Evolutionary conservation across 1,140 invertebrate species (phyloP).

Genomic region (Eriosoma lanigerum): DNA sequence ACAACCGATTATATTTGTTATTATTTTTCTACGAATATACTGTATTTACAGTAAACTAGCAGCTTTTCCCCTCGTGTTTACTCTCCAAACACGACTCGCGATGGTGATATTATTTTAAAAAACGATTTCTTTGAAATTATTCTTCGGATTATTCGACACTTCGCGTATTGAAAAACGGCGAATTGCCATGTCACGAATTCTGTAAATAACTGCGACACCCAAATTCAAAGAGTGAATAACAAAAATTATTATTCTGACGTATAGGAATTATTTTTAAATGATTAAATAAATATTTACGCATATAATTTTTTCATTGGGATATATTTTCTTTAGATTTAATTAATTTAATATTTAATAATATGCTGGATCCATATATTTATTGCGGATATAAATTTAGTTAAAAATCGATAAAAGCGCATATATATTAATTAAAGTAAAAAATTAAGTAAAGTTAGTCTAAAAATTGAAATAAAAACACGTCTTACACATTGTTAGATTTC

Average conservation of each 20-base stretch:
- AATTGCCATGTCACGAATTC: not conserved
- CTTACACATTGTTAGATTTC: too few species aligned
- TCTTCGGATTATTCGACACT: not conserved
- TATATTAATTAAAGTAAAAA: too few species aligned
- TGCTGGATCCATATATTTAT: too few species aligned
- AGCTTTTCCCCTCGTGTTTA: not conserved
- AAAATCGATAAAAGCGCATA: too few species aligned
- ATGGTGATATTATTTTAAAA: conserved; percentile 16
- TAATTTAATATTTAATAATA: too few species aligned
- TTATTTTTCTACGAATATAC: too few species aligned
- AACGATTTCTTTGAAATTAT: not conserved
- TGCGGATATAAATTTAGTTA: too few species aligned
- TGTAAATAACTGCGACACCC: not conserved
- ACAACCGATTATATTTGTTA: too few species aligned
- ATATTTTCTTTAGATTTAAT: too few species aligned
- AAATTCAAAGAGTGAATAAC: conserved; percentile 2
- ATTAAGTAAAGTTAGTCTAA: too few species aligned
- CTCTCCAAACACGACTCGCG: not conserved
- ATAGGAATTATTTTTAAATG: not conserved
- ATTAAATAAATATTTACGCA: conserved; percentile 6
- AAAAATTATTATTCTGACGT: conserved; percentile 2
- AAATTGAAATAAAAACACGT: too few species aligned
- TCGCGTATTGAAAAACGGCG: not conserved
- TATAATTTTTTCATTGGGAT: not conserved
- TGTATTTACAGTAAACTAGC: too few species aligned